A percentile compares a stretch with the other conserved stretches of the same genome.
phyloP scores from a whole-genome alignment of 2,888 invertebrate species.

The Brachycybe producta region DNA sequence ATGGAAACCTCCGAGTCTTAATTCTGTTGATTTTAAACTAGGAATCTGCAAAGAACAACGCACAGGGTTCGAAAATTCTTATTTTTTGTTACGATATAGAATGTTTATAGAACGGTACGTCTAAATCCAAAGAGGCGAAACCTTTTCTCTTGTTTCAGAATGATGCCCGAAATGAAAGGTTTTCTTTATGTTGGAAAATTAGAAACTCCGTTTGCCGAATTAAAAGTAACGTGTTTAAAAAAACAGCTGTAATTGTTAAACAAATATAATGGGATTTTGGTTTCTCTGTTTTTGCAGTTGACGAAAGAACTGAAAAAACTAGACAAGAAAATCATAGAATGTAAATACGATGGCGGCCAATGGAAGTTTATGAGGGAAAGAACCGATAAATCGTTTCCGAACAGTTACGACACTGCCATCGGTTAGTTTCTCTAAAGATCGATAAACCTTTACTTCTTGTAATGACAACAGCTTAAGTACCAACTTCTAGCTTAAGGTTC shows the following conservation, averaged over 20 bases:
- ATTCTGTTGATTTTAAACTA: constrained; percentile 90
- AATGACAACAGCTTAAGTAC: too few relatives aligned
- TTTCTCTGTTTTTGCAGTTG: constrained; percentile 26
- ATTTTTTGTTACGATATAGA: background rate
- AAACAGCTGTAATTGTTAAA: too few relatives aligned
- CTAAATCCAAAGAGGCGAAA: background rate
- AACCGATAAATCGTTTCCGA: constrained; percentile 93
- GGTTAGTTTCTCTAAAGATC: too few relatives aligned
- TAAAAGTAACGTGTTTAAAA: constrained; percentile 52
- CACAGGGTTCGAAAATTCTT: constrained; percentile 47
- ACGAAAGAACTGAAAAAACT: constrained; percentile 61
- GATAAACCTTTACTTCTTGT: too few relatives aligned
- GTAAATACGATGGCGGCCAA: constrained; percentile 49
- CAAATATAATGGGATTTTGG: too few relatives aligned
- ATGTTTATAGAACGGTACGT: background rate
- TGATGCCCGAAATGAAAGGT: constrained; percentile 54
- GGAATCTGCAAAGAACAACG: constrained; percentile 61
- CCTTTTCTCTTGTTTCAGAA: constrained; percentile 38
- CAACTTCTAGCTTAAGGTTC: too few relatives aligned
- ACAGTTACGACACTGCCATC: constrained; percentile 71
- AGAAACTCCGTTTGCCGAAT: constrained; percentile 51
- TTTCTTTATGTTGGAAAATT: constrained; percentile 53
- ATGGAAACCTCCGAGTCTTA: constrained; percentile 91
- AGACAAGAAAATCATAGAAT: constrained; percentile 92
- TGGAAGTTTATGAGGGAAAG: constrained; percentile 94